Evolutionary conservation across 2,888 invertebrate species (phyloP).

Genomic region (Cataglyphis livida): DNA sequence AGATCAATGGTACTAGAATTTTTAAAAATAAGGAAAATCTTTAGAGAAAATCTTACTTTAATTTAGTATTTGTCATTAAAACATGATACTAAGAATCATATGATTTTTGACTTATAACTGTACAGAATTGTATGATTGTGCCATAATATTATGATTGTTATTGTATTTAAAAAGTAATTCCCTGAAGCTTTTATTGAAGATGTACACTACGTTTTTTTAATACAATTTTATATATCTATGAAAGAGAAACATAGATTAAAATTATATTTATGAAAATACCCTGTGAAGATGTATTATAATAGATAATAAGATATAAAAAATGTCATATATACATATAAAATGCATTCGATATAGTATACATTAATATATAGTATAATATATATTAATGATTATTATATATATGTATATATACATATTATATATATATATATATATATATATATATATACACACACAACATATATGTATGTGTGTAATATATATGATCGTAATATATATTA

Average conservation of each 20-base stretch:
- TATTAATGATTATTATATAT: neutral
- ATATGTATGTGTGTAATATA: conserved; percentile 19
- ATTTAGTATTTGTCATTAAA: neutral
- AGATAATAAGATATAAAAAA: neutral
- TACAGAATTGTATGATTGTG: conserved; percentile 34
- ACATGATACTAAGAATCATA: neutral
- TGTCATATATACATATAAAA: neutral
- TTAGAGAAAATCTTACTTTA: neutral
- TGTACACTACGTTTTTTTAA: conserved; percentile 4
- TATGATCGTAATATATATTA: neutral
- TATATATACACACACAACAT: neutral
- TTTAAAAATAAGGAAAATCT: neutral
- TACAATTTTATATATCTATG: conserved; percentile 26
- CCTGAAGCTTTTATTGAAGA: neutral
- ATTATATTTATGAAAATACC: conserved; percentile 11
- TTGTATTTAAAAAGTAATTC: neutral
- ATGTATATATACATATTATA: conserved; percentile 4
- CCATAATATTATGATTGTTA: conserved; percentile 22
- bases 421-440: conserved; percentile 19
- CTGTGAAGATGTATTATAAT: neutral
- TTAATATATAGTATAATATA: neutral
- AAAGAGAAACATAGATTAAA: neutral
- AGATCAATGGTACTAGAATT: neutral
- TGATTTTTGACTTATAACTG: conserved; percentile 11
- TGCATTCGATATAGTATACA: neutral